Percentiles rank a stretch among this genome's conserved stretches.
Conservation (phyloP, 2,888 invertebrate genomes). For the Cephus spinipes region DNA sequence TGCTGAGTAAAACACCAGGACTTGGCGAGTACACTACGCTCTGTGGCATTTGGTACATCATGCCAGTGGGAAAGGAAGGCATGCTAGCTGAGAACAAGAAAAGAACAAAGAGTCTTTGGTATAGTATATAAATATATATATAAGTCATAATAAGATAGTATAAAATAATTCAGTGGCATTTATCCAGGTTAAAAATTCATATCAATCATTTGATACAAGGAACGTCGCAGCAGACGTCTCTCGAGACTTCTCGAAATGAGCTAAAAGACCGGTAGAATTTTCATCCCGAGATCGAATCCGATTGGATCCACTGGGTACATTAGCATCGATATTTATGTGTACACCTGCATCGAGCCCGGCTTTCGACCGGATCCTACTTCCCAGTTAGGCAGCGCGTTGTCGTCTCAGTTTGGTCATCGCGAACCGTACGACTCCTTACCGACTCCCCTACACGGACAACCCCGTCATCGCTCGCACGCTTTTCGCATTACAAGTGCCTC, state of each 20-base stretch:
- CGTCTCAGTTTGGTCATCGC: constrained; percentile 65
- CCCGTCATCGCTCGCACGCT: constrained; percentile 64
- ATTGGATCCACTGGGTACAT: constrained; percentile 54
- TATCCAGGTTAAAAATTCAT: background rate
- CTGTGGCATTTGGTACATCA: constrained; percentile 64
- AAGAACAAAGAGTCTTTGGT: background rate
- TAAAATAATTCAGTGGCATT: background rate
- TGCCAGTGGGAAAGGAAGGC: constrained; percentile 52
- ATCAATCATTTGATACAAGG: background rate
- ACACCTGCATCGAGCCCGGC: constrained; percentile 61
- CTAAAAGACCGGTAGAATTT: constrained; percentile 1
- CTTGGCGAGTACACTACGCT: constrained; percentile 62
- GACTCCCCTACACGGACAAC: constrained; percentile 64
- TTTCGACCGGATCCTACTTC: constrained; percentile 65
- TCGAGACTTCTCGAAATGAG: background rate
- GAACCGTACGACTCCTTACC: constrained; percentile 59
- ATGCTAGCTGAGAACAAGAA: constrained; percentile 21
- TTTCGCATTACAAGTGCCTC: constrained; percentile 61
- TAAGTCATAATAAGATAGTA: background rate
- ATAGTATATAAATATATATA: background rate
- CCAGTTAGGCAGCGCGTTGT: constrained; percentile 64
- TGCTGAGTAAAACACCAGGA: constrained; percentile 59
- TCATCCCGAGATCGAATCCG: constrained; percentile 14
- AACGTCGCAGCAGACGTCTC: background rate
- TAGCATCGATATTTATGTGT: constrained; percentile 66